Percentiles rank a stretch among this genome's conserved stretches.
phyloP scores from a whole-genome alignment of 2,797 vertebrate species.

The Catamblyrhynchus diadema region DNA sequence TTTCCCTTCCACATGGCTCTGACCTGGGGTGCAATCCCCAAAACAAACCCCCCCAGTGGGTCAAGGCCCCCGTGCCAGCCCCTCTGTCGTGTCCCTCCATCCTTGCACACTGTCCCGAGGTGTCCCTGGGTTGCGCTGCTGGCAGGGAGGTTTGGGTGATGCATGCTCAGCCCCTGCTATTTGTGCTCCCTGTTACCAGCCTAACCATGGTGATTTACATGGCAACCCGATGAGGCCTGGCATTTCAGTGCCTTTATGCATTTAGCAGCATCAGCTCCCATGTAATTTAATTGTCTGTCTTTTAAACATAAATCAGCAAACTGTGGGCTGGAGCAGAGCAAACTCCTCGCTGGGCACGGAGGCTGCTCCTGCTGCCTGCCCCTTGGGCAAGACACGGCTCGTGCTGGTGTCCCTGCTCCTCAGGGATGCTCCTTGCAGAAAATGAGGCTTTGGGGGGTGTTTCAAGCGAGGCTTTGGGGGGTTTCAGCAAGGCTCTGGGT shows the following conservation, averaged over 20 bases:
- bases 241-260: conserved; percentile 53
- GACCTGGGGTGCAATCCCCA: background rate
- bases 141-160: background rate
- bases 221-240: conserved; percentile 61
- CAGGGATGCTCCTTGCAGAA: background rate
- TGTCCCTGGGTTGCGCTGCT: background rate
- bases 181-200: background rate
- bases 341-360: accelerated
- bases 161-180: background rate
- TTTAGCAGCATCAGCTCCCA: conserved; percentile 55
- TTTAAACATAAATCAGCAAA: conserved; percentile 60
- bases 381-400: accelerated
- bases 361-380: background rate
- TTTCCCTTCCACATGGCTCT: background rate
- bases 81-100: accelerated
- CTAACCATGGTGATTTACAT: conserved; percentile 65
- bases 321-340: background rate
- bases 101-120: accelerated
- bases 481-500: no score
- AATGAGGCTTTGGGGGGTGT: background rate
- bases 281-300: conserved; percentile 64
- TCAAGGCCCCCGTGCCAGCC: background rate
- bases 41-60: background rate
- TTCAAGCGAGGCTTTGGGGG: no score
- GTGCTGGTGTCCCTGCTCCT: background rate